These are phyloP conservation scores for Asobara japonica DNA, from an alignment of 1,140 invertebrate species.

Conservation along the genomic window DNA sequence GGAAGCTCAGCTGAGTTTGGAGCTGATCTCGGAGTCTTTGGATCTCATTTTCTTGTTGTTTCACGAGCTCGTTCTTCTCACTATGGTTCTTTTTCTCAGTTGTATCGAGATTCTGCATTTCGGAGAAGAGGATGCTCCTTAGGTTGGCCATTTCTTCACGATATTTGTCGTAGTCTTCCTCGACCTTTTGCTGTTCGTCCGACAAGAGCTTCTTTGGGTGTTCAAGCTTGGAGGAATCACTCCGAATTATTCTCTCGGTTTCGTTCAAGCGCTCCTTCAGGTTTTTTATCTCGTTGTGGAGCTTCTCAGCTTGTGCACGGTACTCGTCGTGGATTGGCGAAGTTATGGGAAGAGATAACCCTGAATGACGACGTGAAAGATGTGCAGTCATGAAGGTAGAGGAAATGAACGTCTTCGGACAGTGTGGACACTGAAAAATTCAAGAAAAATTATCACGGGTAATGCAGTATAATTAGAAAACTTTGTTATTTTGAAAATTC, in stretches of 20 bases:
- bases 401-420: slow-evolving; percentile 61
- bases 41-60: slow-evolving; percentile 58
- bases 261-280: slow-evolving; percentile 70
- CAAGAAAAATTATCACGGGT: no score
- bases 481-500: no score
- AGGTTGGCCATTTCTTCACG: slow-evolving; percentile 55
- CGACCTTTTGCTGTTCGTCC: slow-evolving; percentile 50
- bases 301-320: slow-evolving; percentile 66
- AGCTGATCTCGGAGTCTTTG: slow-evolving; percentile 52
- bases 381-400: slow-evolving; percentile 56
- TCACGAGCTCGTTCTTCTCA: slow-evolving; percentile 41
- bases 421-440: slow-evolving; percentile 58
- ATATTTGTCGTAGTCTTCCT: slow-evolving; percentile 64
- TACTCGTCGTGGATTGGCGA: slow-evolving; percentile 57
- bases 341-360: slow-evolving; percentile 31
- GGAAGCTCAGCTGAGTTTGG: slow-evolving; percentile 47
- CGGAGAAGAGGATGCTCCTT: slow-evolving; percentile 52
- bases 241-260: slow-evolving; percentile 66
- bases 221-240: slow-evolving; percentile 53
- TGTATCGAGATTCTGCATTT: slow-evolving; percentile 47
- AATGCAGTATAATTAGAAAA: no score
- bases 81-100: slow-evolving; percentile 39
- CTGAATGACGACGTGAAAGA: slow-evolving; percentile 54
- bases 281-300: slow-evolving; percentile 70
- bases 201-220: slow-evolving; percentile 40